Base-by-base conservation (phyloP, 2,113 vertebrate species). In the Vulpes vulpes region DNA sequence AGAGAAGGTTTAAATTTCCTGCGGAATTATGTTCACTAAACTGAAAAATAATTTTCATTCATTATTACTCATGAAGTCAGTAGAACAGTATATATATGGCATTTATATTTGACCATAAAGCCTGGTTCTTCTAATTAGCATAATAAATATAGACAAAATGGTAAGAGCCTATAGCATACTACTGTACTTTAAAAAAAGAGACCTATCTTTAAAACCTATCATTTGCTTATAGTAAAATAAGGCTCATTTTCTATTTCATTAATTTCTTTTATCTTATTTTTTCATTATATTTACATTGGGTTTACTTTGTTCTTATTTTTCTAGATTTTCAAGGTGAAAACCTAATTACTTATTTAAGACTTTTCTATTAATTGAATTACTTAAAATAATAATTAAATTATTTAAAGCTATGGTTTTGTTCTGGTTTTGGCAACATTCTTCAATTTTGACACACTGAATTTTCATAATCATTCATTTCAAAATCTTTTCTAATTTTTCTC, bases 31-130 rank as follows among this genome's bases (percentile, higher is more conserved):
- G 87, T 98, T 98, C 98, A 53, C 97, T 98, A 89, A 95, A 85
- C 98, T 99, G 98, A 95, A 99, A 99, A 78, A 82, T 19, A 98
- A 94, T 69, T 97, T 57, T 0, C 20, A 93, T 96, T 98, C 94
- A 62, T 80, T 96, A 98, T 97, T 98, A 97, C 3, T 97, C 94
- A 94, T 25, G 1, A 97, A 82, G 96, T 96, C 94, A 88, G 38
- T 19, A 97, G 30, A 87, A 97, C 5, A 35, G 3, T 69, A 92
- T 88, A 73, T 88, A 73, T 78, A 59, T 12, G 88, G 53, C 38
- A 92, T 32, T 88, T 83, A 59, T 65, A 71, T 2, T 12, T 89
- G 17, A 96, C 84, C 87, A 59, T 78, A 96, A 88, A 91, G 11
- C 11, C 78, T 96, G 30, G 11, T 88, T 76, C 11, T 93, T 97